Evolutionary conservation across 2,113 vertebrate species (phyloP).

Genomic region (Elachura formosa): DNA sequence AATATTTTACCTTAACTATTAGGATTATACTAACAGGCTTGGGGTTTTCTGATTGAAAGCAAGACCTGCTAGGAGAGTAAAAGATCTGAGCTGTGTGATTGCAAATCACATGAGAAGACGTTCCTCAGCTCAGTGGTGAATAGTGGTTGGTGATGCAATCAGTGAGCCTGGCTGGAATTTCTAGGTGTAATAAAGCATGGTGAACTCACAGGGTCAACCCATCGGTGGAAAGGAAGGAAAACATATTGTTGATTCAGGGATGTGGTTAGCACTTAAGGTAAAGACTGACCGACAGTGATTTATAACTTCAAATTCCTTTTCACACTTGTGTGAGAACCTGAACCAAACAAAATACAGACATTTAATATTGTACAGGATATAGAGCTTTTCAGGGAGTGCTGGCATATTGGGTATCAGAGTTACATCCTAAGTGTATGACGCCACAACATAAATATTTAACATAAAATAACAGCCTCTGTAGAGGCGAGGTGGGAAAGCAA

Average conservation of each 20-base stretch:
- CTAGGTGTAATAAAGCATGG: conserved; percentile 39
- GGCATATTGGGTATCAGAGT: conserved; percentile 18
- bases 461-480: neutral
- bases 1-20: conserved; percentile 43
- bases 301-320: conserved; percentile 66
- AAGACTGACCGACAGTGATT: conserved; percentile 48
- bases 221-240: conserved; percentile 59
- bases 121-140: conserved; percentile 1
- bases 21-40: conserved; percentile 35
- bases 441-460: conserved; percentile 18
- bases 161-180: neutral
- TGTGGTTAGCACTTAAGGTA: conserved; percentile 67
- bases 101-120: conserved; percentile 1
- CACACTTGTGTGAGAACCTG: conserved; percentile 56
- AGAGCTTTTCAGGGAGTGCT: conserved; percentile 22
- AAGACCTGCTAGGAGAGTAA: neutral
- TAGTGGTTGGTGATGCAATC: conserved; percentile 42
- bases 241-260: conserved; percentile 64
- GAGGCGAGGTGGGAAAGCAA: neutral
- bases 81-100: neutral
- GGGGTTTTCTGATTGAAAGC: conserved; percentile 1
- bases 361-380: conserved; percentile 61
- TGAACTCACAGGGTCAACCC: conserved; percentile 22
- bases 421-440: conserved; percentile 1
- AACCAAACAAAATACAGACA: conserved; percentile 62